Evolutionary conservation across 1,140 invertebrate genomes (phyloP), one percentile per base, ranked within the genome.

Genomic region (Hydropsyche tenuis): DNA sequence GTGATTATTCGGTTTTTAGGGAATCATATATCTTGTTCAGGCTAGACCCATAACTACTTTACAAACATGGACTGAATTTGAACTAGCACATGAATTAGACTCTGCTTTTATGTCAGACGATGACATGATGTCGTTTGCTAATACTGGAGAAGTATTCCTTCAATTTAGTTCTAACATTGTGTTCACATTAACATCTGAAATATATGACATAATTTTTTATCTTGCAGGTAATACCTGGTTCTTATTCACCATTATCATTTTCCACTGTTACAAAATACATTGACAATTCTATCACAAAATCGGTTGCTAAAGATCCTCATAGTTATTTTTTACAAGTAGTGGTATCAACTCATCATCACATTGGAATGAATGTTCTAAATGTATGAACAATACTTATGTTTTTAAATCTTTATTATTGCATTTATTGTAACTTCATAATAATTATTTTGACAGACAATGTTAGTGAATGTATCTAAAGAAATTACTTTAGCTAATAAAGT

Each of bases 31-130:
- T 80, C 80, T 92, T 12, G 80, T 92, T n/a, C 90, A 94, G 88
- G 88, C 90, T 4, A 84, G 93, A 43, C 90, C 91, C 1, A 89
- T 94, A 30, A 94, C 93, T 0, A 88, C 88, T 0, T 75, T 92
- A 5, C 87, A 91, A 27, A 78, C 83, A 1, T 92, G 91, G 88
- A 89, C 87, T 0, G 89, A 93, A 70, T 92, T 90, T 76, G 92
- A 94, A 78, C 76, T 94, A 9, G 81, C 86, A 0, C 92, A 93
- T 79, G 92, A 94, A 80, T 84, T 91, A 75, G 92, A 93, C 81
- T 82, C 84, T 9, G 82, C 90, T 0, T 79, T 90, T 9, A 83
- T 88, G 79, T 82, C 86, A 14, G 83, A 87, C 62, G 82, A 87
- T 14, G 85, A 86, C 53, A 75, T 87, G 0, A 78, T 83, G 1